Conservation (phyloP, 1,140 invertebrate species). For the Atta colombica region DNA sequence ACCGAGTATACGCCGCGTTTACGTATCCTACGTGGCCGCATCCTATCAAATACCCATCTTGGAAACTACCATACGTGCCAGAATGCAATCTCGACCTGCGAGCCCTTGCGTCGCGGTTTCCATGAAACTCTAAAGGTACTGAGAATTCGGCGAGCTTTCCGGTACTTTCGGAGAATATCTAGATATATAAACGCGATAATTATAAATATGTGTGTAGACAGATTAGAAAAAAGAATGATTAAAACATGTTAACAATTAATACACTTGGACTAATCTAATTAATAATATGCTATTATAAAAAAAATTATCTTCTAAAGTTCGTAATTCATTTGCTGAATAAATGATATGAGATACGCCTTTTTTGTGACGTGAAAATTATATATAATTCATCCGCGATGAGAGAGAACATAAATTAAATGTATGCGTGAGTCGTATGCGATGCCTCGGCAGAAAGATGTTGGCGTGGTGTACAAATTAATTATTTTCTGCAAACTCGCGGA, state of each 20-base stretch:
- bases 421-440: background rate
- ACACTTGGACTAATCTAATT: background rate
- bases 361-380: constrained; percentile 25
- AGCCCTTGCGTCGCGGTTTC: constrained; percentile 59
- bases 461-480: constrained; percentile 57
- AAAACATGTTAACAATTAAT: background rate
- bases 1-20: constrained; percentile 76
- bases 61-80: constrained; percentile 86
- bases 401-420: background rate
- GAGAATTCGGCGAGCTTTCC: constrained; percentile 54
- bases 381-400: constrained; percentile 35
- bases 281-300: background rate
- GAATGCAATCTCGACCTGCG: constrained; percentile 80
- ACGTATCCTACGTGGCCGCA: constrained; percentile 83
- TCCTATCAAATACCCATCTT: constrained; percentile 87
- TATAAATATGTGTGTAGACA: background rate
- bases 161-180: constrained; percentile 1
- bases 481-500: constrained; percentile 39
- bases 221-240: background rate
- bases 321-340: constrained; percentile 24
- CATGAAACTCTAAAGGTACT: constrained; percentile 60
- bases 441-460: constrained; percentile 54
- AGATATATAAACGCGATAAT: background rate
- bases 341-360: background rate
- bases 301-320: constrained; percentile 8